Conservation (phyloP, 2,797 vertebrate genomes). For the Cottoperca gobio region DNA sequence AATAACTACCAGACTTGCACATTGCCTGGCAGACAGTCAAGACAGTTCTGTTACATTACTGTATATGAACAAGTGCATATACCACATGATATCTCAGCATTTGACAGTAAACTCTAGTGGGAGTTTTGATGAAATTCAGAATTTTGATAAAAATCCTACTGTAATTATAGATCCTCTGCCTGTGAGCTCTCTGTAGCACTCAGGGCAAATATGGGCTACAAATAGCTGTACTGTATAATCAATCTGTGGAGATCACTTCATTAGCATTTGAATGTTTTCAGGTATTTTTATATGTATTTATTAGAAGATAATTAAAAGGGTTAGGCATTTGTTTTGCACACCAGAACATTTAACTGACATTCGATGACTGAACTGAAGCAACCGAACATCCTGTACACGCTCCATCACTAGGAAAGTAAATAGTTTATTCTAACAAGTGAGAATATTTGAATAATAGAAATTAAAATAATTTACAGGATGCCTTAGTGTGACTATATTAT, state of each 20-base stretch:
- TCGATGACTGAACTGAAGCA: neutral
- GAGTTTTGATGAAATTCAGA: slow-evolving; percentile 61
- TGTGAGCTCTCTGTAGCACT: slow-evolving; percentile 41
- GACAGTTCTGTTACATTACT: slow-evolving; percentile 45
- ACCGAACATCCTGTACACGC: neutral
- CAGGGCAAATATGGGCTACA: slow-evolving; percentile 15
- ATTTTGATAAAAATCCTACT: too few relatives aligned
- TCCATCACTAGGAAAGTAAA: neutral
- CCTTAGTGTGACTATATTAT: neutral
- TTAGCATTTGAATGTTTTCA: neutral
- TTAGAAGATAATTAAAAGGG: too few relatives aligned
- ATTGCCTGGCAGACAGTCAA: slow-evolving; percentile 31
- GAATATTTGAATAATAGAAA: neutral
- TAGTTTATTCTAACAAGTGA: neutral
- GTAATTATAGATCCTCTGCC: slow-evolving; percentile 61
- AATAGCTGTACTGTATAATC: slow-evolving; percentile 17
- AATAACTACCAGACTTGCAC: slow-evolving; percentile 45
- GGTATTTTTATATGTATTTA: neutral
- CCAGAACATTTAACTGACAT: neutral
- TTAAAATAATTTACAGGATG: neutral
- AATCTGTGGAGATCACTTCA: neutral
- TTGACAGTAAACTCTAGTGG: slow-evolving; percentile 40
- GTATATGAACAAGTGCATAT: slow-evolving; percentile 39
- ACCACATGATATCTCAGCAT: slow-evolving; percentile 39
- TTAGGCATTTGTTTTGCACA: neutral